A percentile compares a stretch with the other conserved stretches of the same genome.
These are phyloP conservation scores for Schizothorax lantsangensis DNA, from an alignment of 2,797 vertebrate genomes.

Conservation along the genomic window DNA sequence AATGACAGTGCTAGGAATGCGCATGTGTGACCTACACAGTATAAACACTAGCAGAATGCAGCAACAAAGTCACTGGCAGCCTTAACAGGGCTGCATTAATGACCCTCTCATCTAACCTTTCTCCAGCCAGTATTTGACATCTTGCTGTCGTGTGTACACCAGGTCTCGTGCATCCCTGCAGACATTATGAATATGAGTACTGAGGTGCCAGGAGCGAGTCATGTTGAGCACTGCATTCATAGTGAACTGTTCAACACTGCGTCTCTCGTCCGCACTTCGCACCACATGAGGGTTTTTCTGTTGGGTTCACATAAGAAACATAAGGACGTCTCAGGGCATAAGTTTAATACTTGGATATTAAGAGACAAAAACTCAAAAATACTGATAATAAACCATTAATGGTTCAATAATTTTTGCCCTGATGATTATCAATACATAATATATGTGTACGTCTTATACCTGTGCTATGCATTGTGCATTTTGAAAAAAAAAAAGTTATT, in stretches of 20 bases:
- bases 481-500: neutral
- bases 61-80: neutral
- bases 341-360: neutral
- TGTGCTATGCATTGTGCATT: neutral
- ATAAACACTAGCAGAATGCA: too few species aligned
- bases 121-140: slow-evolving; percentile 83
- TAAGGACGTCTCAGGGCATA: neutral
- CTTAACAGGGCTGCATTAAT: neutral
- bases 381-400: neutral
- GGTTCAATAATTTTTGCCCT: neutral
- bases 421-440: neutral
- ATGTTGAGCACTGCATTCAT: slow-evolving; percentile 85
- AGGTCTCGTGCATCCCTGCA: slow-evolving; percentile 82
- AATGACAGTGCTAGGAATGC: too few species aligned
- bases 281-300: slow-evolving; percentile 85
- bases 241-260: slow-evolving; percentile 76
- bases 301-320: slow-evolving; percentile 16
- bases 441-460: neutral
- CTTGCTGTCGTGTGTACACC: slow-evolving; percentile 82
- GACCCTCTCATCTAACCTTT: slow-evolving; percentile 71
- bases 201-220: slow-evolving; percentile 81
- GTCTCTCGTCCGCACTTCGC: slow-evolving; percentile 82
- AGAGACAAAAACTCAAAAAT: neutral
- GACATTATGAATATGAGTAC: slow-evolving; percentile 81
- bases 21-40: too few species aligned